Conservation (phyloP, 2,113 vertebrate species). For the Upupa epops region DNA sequence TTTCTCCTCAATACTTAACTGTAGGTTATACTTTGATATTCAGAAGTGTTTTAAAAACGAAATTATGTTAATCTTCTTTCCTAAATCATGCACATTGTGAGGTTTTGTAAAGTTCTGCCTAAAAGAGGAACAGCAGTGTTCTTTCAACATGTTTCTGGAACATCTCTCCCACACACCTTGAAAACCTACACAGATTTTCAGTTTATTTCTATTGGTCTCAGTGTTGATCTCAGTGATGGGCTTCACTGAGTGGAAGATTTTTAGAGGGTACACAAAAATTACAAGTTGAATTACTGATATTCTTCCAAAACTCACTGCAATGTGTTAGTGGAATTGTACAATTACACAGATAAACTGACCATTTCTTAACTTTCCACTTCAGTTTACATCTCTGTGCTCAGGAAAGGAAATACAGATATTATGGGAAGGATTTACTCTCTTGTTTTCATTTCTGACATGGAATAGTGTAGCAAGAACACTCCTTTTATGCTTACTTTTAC, state of each 20-base stretch:
- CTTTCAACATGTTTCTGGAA: background rate
- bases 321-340: background rate
- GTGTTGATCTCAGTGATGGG: background rate
- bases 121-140: background rate
- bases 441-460: background rate
- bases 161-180: background rate
- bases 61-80: background rate
- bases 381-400: background rate
- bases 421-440: background rate
- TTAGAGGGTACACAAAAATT: background rate
- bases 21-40: background rate
- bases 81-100: background rate
- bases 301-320: background rate
- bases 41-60: background rate
- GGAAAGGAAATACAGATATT: background rate
- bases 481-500: background rate
- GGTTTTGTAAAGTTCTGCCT: background rate
- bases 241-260: background rate
- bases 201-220: background rate
- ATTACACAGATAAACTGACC: background rate
- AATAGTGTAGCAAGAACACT: background rate
- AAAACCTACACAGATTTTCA: background rate
- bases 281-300: background rate
- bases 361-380: background rate
- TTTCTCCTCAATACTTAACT: background rate